Conservation (phyloP, 2,113 vertebrate species). For the Myocastor coypus region DNA sequence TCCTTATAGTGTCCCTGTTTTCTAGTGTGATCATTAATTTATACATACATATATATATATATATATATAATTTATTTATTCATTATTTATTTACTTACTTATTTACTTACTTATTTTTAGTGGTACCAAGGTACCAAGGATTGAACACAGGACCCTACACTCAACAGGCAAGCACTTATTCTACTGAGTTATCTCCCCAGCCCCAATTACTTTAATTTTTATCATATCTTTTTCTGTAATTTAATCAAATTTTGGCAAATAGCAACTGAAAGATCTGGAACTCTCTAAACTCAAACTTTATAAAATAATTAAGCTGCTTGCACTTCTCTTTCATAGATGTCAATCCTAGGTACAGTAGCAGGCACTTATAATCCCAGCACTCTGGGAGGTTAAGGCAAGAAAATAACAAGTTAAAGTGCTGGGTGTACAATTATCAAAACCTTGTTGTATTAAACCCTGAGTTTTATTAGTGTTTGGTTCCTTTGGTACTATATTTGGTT, state of each 20-base stretch:
- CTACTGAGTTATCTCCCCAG: no score
- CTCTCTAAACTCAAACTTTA: neutral
- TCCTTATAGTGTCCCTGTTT: neutral
- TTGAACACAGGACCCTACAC: no score
- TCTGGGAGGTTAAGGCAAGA: neutral
- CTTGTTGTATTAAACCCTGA: neutral
- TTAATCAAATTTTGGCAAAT: conserved; percentile 1
- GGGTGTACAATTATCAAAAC: neutral
- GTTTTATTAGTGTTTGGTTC: conserved; percentile 36
- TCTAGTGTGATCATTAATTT: neutral
- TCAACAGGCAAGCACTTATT: no score
- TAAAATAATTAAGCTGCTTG: neutral
- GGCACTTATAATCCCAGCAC: neutral
- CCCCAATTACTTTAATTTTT: neutral
- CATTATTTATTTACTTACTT: no score
- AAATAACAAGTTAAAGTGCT: neutral
- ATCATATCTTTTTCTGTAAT: neutral
- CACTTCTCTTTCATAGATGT: neutral
- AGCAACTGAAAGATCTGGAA: conserved; percentile 18
- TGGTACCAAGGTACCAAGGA: no score
- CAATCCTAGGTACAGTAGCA: neutral
- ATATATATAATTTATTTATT: no score
- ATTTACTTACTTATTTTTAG: no score
- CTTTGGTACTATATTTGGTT: neutral
- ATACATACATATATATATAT: no score